Evolutionary conservation across 2,888 invertebrate species (phyloP).

Genomic region (Xanthorhoe spadicearia): DNA sequence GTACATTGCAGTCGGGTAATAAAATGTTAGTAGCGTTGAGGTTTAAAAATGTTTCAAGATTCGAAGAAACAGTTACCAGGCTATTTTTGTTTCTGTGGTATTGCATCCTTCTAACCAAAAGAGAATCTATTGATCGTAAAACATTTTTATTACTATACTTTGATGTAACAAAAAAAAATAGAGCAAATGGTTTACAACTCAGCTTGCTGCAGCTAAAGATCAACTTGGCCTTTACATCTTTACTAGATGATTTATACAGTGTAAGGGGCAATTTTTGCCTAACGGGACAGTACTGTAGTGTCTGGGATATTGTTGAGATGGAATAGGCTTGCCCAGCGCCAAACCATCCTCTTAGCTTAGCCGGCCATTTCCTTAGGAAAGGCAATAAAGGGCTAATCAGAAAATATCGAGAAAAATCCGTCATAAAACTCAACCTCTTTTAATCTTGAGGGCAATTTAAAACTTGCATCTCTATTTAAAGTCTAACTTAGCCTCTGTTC

Average conservation of each 20-base stretch:
- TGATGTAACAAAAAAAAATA: background rate
- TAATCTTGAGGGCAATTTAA: slow-evolving; percentile 7
- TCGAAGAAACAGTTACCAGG: background rate
- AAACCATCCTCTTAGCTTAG: too few species aligned
- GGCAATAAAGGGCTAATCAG: background rate
- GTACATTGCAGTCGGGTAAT: slow-evolving; percentile 23
- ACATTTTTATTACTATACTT: background rate
- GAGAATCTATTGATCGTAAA: background rate
- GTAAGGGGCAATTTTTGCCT: too few species aligned
- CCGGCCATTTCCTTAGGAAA: too few species aligned
- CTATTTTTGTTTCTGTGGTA: background rate
- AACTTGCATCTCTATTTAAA: slow-evolving; percentile 6
- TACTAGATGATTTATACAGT: too few species aligned
- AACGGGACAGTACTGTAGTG: too few species aligned
- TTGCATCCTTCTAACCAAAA: background rate
- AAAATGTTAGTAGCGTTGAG: slow-evolving; percentile 24
- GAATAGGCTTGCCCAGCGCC: too few species aligned
- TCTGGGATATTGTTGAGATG: too few species aligned
- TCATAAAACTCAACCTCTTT: background rate
- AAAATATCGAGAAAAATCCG: background rate
- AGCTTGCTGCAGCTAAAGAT: too few species aligned
- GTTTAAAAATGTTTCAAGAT: slow-evolving; percentile 16
- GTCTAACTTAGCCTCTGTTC: slow-evolving; percentile 6
- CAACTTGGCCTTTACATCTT: too few species aligned
- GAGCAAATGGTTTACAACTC: too few species aligned